Evolutionary conservation across 2,797 vertebrate species (phyloP), one percentile per base, ranked within the genome.

Genomic region (Muraenolepis orangiensis): DNA sequence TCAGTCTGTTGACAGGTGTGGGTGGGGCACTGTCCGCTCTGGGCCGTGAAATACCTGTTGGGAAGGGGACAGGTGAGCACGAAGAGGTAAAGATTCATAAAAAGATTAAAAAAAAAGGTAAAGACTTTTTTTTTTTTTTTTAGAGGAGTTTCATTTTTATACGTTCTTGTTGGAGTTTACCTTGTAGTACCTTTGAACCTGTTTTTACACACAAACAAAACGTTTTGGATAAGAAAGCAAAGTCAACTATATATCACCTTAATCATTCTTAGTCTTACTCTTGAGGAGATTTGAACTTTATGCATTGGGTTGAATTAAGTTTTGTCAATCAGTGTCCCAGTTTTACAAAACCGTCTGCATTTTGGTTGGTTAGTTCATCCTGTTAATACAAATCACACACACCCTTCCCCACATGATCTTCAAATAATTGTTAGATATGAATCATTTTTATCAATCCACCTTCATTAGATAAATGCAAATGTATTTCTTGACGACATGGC

Each of bases 1-100:
- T 98, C 88, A 97, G 91, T 87, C 96, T 94, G 82, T 97, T 98
- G 66, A 98, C 96, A 0, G 97, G 97, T 0, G 96, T 98, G 81
- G 97, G 96, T 0, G 97, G 97, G 38, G 97, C 96, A 1, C 96
- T 98, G 80, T 98, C 97, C 11, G 96, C 94, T 66, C 96, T 91
- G 38, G 96, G 96, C 5, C 97, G 94, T 23, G 97, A 98, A 88
- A 98, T 98, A 82, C 97, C 97, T 97, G 88, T 68, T 2, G 70
- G 76, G 69, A 40, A 3, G 68, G 20, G 32, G 68, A 36, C 57
- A 12, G 57, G 57, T 64, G 57, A 18, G 42, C 42, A 51, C 42
- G 20, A 20, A 18, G 16, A 51, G 16, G n/a, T n/a, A n/a, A n/a
- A n/a, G n/a, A n/a, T n/a, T n/a, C n/a, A n/a, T n/a, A n/a, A n/a